Evolutionary conservation across 2,888 invertebrate genomes (phyloP).

Genomic region (Harpalus rufipes): DNA sequence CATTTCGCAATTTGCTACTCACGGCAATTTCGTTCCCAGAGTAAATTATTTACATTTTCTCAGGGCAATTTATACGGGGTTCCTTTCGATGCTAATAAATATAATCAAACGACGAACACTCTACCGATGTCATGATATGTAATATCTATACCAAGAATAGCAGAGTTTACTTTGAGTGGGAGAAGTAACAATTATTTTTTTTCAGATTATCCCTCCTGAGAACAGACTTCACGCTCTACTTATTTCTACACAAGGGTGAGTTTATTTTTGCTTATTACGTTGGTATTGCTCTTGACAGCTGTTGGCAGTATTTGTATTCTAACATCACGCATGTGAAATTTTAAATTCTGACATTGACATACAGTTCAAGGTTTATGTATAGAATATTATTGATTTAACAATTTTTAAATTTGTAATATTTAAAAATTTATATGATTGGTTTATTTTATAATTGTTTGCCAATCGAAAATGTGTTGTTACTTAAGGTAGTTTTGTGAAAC

Average conservation of each 20-base stretch:
- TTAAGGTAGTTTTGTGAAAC: too few species aligned
- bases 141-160: background rate
- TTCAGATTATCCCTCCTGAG: background rate
- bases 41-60: conserved; percentile 60
- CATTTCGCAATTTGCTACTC: conserved; percentile 41
- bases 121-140: background rate
- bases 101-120: conserved; percentile 48
- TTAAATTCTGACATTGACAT: background rate
- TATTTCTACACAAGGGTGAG: conserved; percentile 9
- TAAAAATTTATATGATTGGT: too few species aligned
- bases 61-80: conserved; percentile 56
- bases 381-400: too few species aligned
- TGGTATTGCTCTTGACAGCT: background rate
- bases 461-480: too few species aligned
- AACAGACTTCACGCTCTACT: conserved; percentile 18
- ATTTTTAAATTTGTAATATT: too few species aligned
- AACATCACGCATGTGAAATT: background rate
- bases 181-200: background rate
- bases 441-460: too few species aligned
- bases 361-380: too few species aligned
- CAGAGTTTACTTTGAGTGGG: background rate
- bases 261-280: background rate
- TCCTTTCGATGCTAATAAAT: conserved; percentile 54
- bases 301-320: background rate
- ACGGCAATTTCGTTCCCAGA: conserved; percentile 47